Base-by-base conservation (phyloP, 2,888 invertebrate genomes). In the Hirtodrosophila duncani region DNA sequence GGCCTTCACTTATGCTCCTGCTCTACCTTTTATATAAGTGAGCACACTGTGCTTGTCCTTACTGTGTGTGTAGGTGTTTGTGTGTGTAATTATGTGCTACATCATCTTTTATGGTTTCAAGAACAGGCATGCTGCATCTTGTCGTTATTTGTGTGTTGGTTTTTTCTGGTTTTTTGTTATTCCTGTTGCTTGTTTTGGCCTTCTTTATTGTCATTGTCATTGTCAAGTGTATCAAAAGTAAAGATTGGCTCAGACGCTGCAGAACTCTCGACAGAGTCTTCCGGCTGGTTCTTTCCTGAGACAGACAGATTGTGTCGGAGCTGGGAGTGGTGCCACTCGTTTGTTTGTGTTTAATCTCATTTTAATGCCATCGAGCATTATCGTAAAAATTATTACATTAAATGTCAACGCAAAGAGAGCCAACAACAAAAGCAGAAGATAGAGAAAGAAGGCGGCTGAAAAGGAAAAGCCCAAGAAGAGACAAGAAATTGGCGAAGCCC, bases 311-410 rank as follows among this genome's bases (percentile, higher is more conserved):
- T 24, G 13, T 36, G 26, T 44, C 16, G 27, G 18, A n/a, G 13
- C 13, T 23, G 10, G 33, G 16, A 26, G 29, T 57, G 17, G 24
- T 21, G 42, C 26, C 51, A 21, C 67, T 67, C 60, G 75, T 70
- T 72, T 72, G 77, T 79, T 77, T 80, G 72, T 80, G 72, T 77
- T 72, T 72, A 72, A 72, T 72, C 80, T 72, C 65, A 80, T 80
- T 72, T 72, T 72, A 72, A 72, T 72, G 72, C 80, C 78, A 74
- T 71, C 59, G 77, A 72, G 80, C 80, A 72, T 80, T 80, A 80
- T 74, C 74, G 74, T 72, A 74, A 72, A 72, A 72, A 72, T 72
- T 74, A 74, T 74, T 74, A 74, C 78, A 78, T 74, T 74, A 78
- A 70, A 74, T 74, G 75, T 74, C 74, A 74, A 68, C 78, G 71